Evolutionary conservation across 1,140 invertebrate genomes (phyloP), one percentile per base, ranked within the genome.

Genomic region (Papilio xuthus): DNA sequence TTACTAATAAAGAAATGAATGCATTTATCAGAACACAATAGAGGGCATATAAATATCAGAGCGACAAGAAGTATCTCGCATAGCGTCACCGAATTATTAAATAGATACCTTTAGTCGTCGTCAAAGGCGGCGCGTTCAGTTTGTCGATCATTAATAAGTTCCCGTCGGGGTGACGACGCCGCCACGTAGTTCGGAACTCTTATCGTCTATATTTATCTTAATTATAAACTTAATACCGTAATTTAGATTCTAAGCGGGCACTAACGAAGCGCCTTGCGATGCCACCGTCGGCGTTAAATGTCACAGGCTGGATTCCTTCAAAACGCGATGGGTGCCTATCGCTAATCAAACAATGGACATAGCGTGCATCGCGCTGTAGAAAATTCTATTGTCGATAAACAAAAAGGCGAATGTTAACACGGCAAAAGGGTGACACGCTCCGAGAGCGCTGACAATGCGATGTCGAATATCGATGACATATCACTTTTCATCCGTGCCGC

Each of bases 191-290:
- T 86, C 79, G 32, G 63, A 86, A 88, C 80, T 89, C 87, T 90
- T 93, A 93, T 93, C 91, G 79, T 47, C 80, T 78, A 86, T 90
- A 92, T 93, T 93, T 89, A 93, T 93, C 92, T 92, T 93, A 93
- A 93, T 93, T 92, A 92, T 86, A 79, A 82, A 87, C 79, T 88
- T 91, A 92, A 92, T 90, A 85, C 86, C 81, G 84, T 85, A 85
- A 90, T 93, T 93, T 91, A 88, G 88, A 93, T 93, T 93, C 92
- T 86, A 85, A 88, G 83, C 79, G 86, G 79, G 80, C 83, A 79
- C 85, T 81, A 82, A 80, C 85, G 84, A 92, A 92, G 90, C 88
- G 90, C 86, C 90, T 88, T 83, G 82, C 81, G 86, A 90, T 87
- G 88, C 88, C 90, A 90, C 91, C 87, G 88, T 87, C 85, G 88